Conservation (phyloP, 2,888 invertebrate species). For the Drosophila ustulata region DNA sequence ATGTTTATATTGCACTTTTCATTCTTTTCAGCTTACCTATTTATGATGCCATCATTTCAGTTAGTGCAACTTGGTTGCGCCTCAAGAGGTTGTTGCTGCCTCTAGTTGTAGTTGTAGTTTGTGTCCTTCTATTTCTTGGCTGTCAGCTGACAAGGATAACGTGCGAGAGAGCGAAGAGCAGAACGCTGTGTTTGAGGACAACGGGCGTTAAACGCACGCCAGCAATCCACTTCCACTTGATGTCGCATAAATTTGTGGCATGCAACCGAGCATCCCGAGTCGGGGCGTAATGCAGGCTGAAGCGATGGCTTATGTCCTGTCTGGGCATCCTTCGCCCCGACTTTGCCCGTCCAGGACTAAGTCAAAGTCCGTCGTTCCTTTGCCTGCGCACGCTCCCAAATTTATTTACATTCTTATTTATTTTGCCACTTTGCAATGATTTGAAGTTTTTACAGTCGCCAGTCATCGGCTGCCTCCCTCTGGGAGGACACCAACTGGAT, state of each 20-base stretch:
- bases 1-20: conserved; percentile 5
- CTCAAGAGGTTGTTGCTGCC: conserved; percentile 28
- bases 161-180: conserved; percentile 12
- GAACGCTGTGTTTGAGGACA: conserved; percentile 11
- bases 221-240: conserved; percentile 58
- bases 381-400: conserved; percentile 51
- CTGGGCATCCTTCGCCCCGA: conserved; percentile 34
- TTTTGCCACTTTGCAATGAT: conserved; percentile 74
- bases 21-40: conserved; percentile 18
- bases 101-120: conserved; percentile 30
- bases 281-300: conserved; percentile 51
- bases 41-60: conserved; percentile 20
- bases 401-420: conserved; percentile 75
- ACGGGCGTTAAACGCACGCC: conserved; percentile 31
- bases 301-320: conserved; percentile 61
- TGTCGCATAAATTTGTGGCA: conserved; percentile 67
- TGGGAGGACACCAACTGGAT: conserved; percentile 4
- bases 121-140: conserved; percentile 17
- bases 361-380: conserved; percentile 12
- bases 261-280: conserved; percentile 30
- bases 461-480: conserved; percentile 20
- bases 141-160: conserved; percentile 44
- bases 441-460: conserved; percentile 45
- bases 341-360: conserved; percentile 1
- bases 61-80: conserved; percentile 27